phyloP scores from a whole-genome alignment of 1,140 invertebrate genomes.

The Cyphomyrmex costatus region DNA sequence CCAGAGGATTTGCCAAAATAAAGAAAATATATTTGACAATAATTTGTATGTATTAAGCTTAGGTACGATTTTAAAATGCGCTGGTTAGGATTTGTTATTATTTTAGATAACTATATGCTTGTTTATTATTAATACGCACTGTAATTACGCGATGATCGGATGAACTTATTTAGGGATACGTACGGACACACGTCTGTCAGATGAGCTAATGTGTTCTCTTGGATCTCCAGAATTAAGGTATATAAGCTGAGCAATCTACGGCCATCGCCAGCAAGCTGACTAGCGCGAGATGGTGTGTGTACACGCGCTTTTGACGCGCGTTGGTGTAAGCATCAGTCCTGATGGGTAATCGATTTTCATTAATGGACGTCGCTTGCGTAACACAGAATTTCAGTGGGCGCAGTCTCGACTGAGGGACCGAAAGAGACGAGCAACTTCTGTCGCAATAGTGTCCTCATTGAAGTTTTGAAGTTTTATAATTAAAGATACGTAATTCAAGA shows the following conservation, averaged over 20 bases:
- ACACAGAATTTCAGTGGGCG: slow-evolving; percentile 72
- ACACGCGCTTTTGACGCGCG: slow-evolving; percentile 73
- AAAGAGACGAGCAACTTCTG: slow-evolving; percentile 57
- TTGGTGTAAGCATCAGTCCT: slow-evolving; percentile 71
- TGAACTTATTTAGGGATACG: slow-evolving; percentile 42
- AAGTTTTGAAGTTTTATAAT: slow-evolving; percentile 40
- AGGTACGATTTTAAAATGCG: slow-evolving; percentile 14
- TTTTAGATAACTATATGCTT: slow-evolving; percentile 1
- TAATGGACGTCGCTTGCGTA: slow-evolving; percentile 77
- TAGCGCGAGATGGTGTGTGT: slow-evolving; percentile 52
- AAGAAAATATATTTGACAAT: background rate
- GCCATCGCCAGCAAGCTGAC: slow-evolving; percentile 42
- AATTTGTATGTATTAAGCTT: slow-evolving; percentile 18
- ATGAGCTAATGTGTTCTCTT: slow-evolving; percentile 66
- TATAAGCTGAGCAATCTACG: slow-evolving; percentile 68
- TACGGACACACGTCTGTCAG: slow-evolving; percentile 57
- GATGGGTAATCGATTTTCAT: slow-evolving; percentile 82
- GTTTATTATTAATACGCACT: slow-evolving; percentile 30
- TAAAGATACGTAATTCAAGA: background rate
- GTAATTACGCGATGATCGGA: slow-evolving; percentile 6
- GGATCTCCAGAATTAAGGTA: slow-evolving; percentile 69
- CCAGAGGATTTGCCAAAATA: background rate
- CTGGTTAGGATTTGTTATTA: background rate
- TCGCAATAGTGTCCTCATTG: slow-evolving; percentile 65
- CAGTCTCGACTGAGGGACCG: slow-evolving; percentile 61